These are phyloP conservation scores for Eupithecia inturbata DNA, from an alignment of 2,888 invertebrate genomes.

Conservation along the genomic window DNA sequence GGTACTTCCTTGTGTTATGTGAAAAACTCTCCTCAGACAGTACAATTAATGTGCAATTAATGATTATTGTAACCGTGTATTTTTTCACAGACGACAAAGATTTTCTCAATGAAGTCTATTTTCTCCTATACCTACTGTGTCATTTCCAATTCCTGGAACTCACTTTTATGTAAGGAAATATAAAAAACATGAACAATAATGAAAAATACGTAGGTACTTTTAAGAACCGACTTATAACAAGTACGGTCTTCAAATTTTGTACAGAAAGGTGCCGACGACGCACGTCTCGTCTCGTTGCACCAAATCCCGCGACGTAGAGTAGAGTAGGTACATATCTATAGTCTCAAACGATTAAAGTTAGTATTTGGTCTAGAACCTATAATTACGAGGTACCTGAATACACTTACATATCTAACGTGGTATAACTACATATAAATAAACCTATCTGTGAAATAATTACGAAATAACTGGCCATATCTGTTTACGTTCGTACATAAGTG, in stretches of 20 bases:
- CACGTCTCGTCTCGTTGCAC: background rate
- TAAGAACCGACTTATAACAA: no score
- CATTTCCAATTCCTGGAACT: background rate
- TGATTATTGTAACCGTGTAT: background rate
- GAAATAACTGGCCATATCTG: background rate
- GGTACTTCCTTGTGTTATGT: background rate
- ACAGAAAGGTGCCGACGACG: no score
- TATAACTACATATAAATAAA: background rate
- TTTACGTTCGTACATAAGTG: background rate
- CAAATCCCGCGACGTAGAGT: background rate
- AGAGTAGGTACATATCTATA: background rate
- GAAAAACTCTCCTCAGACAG: background rate
- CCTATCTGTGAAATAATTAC: background rate
- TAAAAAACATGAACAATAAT: background rate
- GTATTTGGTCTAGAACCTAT: no score
- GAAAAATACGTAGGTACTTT: background rate
- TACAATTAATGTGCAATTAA: background rate
- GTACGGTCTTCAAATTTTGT: background rate
- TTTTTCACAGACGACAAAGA: background rate
- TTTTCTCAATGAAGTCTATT: background rate
- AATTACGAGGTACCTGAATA: no score
- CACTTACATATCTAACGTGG: background rate
- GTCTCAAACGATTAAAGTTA: background rate
- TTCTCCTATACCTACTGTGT: background rate
- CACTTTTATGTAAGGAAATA: background rate